A percentile compares a stretch with the other conserved stretches of the same genome.
Evolutionary conservation across 2,797 vertebrate genomes (phyloP).

Genomic region (Anguilla anguilla): DNA sequence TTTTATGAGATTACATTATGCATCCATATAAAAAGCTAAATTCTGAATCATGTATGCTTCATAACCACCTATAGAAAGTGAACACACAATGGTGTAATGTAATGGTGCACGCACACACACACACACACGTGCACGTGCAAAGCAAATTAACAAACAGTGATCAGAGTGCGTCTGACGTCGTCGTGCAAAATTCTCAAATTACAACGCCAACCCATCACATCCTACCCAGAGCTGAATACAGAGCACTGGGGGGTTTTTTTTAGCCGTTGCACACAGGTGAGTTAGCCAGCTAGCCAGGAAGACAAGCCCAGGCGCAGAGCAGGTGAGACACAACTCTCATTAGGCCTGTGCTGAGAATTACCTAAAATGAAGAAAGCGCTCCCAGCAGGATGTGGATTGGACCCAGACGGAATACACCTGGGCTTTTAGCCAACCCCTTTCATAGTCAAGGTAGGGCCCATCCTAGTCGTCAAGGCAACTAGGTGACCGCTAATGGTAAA

Average conservation of each 20-base stretch:
- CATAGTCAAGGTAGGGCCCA: conserved; percentile 61
- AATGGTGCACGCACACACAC: background rate
- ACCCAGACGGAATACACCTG: conserved; percentile 66
- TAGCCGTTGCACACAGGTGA: background rate
- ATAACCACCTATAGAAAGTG: background rate
- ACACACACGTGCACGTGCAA: background rate
- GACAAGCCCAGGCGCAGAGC: conserved; percentile 6
- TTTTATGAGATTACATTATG: background rate
- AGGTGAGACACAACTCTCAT: background rate
- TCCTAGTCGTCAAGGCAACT: conserved; percentile 33
- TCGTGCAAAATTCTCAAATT: background rate
- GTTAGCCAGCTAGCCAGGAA: background rate
- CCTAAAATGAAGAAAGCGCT: background rate
- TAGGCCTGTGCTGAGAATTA: background rate
- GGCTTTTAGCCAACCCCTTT: conserved; percentile 49
- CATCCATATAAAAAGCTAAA: background rate
- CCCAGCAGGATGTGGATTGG: conserved; percentile 61
- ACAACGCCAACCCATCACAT: background rate
- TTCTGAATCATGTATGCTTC: background rate
- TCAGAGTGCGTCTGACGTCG: background rate
- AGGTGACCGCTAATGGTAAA: conserved; percentile 34
- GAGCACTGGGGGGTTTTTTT: background rate
- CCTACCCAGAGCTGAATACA: background rate
- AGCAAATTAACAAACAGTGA: background rate
- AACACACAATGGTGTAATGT: background rate